Percentiles rank a stretch among this genome's conserved stretches.
Conservation (phyloP, 2,888 invertebrate genomes). For the Phorcus lineatus region DNA sequence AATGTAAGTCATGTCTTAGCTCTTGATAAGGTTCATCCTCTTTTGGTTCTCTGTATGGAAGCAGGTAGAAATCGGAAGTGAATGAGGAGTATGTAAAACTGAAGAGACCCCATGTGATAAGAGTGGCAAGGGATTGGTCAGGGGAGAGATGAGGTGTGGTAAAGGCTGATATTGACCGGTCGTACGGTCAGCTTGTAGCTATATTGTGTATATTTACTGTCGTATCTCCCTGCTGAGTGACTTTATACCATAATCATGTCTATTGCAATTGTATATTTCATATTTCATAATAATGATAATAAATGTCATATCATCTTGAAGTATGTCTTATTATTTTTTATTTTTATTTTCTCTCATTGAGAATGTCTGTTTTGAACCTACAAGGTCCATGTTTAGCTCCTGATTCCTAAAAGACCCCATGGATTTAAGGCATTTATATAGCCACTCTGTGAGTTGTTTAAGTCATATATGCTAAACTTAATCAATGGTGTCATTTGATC, state of each 20-base stretch:
- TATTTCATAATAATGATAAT: conserved; percentile 12
- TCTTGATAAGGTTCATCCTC: no score
- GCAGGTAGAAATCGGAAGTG: no score
- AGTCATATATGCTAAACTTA: no score
- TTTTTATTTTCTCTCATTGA: background rate
- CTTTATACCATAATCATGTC: conserved; percentile 2
- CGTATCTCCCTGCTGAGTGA: background rate
- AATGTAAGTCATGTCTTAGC: no score
- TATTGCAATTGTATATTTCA: conserved; percentile 22
- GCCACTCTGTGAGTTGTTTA: no score
- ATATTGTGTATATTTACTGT: conserved; percentile 7
- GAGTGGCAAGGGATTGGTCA: background rate
- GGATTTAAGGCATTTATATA: no score
- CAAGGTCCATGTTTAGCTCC: no score
- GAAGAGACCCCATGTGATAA: background rate
- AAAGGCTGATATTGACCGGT: background rate
- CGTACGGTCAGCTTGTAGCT: background rate
- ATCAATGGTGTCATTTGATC: no score
- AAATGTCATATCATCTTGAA: conserved; percentile 12
- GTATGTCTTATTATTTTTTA: background rate
- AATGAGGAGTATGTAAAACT: background rate
- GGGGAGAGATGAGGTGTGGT: background rate
- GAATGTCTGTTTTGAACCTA: no score
- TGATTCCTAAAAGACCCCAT: no score
- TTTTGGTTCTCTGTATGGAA: no score